Evolutionary conservation across 1,140 invertebrate species (phyloP).

Genomic region (Lycorma delicatula): DNA sequence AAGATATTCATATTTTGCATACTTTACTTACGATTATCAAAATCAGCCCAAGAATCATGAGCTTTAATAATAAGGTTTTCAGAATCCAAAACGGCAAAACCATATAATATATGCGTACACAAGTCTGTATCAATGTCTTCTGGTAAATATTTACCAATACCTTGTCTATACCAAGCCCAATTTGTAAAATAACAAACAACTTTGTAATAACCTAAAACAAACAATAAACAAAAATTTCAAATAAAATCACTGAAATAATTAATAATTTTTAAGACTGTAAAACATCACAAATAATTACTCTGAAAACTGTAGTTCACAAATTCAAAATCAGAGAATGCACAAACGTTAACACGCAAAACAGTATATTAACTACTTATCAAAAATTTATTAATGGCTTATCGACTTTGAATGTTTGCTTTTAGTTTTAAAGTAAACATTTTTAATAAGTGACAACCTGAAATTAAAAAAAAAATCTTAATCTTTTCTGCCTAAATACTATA

Average conservation of each 20-base stretch:
- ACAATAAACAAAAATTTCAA: background rate
- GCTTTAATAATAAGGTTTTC: slow-evolving; percentile 67
- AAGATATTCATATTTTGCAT: too few species aligned
- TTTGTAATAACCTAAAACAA: slow-evolving; percentile 44
- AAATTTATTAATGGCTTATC: too few species aligned
- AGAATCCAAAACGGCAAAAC: slow-evolving; percentile 78
- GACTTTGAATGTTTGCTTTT: too few species aligned
- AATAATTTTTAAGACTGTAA: background rate
- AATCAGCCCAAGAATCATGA: slow-evolving; percentile 83
- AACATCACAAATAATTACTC: too few species aligned
- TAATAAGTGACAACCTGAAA: too few species aligned
- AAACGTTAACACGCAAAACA: too few species aligned
- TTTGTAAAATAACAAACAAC: slow-evolving; percentile 90
- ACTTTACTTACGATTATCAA: slow-evolving; percentile 73
- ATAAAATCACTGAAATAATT: background rate
- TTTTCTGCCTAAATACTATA: too few species aligned
- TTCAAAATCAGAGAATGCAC: too few species aligned
- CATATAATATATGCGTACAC: slow-evolving; percentile 87
- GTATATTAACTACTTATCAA: too few species aligned
- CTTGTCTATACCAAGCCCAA: slow-evolving; percentile 87
- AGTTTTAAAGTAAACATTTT: too few species aligned
- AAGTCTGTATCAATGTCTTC: slow-evolving; percentile 77
- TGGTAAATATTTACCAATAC: slow-evolving; percentile 68
- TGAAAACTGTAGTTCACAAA: too few species aligned
- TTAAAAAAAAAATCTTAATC: too few species aligned